Evolutionary conservation across 1,140 invertebrate genomes (phyloP).

Genomic region (Ectropis grisescens): DNA sequence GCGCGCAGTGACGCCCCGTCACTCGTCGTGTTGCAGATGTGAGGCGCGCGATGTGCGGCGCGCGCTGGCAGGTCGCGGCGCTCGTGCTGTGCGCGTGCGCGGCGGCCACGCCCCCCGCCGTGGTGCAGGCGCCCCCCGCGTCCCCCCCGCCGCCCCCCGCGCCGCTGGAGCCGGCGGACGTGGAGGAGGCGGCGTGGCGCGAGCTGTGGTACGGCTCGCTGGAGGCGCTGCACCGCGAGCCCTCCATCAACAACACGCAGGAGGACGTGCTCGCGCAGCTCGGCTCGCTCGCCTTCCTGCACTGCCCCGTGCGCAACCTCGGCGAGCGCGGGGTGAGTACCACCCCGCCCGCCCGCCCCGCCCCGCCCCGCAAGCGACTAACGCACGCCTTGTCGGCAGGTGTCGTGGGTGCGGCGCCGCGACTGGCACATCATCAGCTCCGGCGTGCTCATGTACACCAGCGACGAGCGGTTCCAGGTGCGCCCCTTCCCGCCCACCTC

Average conservation of each 20-base stretch:
- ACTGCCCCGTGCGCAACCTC: conserved; percentile 73
- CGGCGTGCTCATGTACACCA: conserved; percentile 90
- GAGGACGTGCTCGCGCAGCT: conserved; percentile 84
- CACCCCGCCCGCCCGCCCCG: background rate
- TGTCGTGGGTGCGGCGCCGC: conserved; percentile 90
- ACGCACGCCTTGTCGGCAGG: conserved; percentile 67
- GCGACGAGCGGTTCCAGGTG: conserved; percentile 88
- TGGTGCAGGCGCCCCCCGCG: background rate
- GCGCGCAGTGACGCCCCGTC: no score
- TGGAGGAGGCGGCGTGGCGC: conserved; percentile 67
- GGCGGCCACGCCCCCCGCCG: no score
- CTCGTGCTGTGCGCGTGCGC: no score
- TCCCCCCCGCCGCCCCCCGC: conserved; percentile 6
- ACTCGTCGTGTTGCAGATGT: no score
- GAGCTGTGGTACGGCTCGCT: conserved; percentile 75
- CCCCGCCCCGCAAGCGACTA: background rate
- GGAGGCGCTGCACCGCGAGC: conserved; percentile 72
- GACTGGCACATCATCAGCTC: conserved; percentile 95
- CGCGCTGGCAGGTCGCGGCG: no score
- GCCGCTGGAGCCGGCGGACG: conserved; percentile 25
- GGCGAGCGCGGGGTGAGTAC: conserved; percentile 48
- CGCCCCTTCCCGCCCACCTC: background rate
- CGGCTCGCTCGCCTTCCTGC: conserved; percentile 85
- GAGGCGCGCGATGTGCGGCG: no score
- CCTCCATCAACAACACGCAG: conserved; percentile 65